phyloP scores from a whole-genome alignment of 35 echinoderm and acorn worm genomes.

The Holothuria glaberrima region DNA sequence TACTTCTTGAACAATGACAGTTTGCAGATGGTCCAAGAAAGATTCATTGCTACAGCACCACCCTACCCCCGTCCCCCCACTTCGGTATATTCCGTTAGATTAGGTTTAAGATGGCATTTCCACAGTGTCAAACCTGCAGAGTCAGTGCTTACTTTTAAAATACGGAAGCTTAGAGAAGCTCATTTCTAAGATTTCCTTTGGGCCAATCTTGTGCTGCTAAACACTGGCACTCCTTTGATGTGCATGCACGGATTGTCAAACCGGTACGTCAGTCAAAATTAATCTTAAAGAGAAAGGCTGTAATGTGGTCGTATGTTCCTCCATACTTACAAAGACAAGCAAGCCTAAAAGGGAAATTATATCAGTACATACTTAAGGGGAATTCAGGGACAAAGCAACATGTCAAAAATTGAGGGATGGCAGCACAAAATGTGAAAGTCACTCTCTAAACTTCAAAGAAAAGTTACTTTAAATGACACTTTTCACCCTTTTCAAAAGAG shows the following conservation, averaged over 20 bases:
- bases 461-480: no score
- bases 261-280: slow-evolving; percentile 59
- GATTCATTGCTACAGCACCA: not conserved
- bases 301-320: slow-evolving; percentile 53
- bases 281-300: slow-evolving; percentile 46
- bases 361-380: not conserved
- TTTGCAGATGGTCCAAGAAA: not conserved
- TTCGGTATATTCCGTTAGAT: not conserved
- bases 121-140: not conserved
- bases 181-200: not conserved
- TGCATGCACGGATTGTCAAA: slow-evolving; percentile 62
- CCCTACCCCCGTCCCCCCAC: not conserved
- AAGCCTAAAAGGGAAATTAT: not conserved
- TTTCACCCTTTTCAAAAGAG: no score
- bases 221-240: slow-evolving; percentile 59
- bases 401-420: not conserved
- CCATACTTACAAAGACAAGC: not conserved
- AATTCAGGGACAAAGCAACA: not conserved
- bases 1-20: no score
- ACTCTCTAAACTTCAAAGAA: no score
- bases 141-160: slow-evolving; percentile 51
- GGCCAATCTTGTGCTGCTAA: no score
- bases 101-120: not conserved
- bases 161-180: slow-evolving; percentile 44
- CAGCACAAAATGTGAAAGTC: no score